These are phyloP conservation scores for Bombyx mandarina DNA, from an alignment of 1,140 invertebrate species.

Conservation along the genomic window DNA sequence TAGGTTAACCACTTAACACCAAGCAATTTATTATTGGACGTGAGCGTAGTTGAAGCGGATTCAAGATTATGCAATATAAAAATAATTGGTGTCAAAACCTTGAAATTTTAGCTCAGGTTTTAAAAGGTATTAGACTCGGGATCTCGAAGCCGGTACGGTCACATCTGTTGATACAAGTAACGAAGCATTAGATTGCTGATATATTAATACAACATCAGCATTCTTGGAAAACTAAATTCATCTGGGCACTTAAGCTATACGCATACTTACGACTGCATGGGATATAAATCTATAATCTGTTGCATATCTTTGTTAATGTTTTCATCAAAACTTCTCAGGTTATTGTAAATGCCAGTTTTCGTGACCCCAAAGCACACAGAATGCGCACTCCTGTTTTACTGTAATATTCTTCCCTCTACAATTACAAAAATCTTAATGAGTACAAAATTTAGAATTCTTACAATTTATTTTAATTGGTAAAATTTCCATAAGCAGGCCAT, in stretches of 20 bases:
- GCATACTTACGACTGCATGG: conserved; percentile 3
- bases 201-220: too few relatives aligned
- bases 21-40: too few relatives aligned
- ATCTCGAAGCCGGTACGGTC: too few relatives aligned
- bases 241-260: not conserved
- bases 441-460: not conserved
- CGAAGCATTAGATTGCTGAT: too few relatives aligned
- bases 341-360: conserved; percentile 26
- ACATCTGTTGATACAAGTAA: too few relatives aligned
- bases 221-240: not conserved
- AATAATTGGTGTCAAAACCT: too few relatives aligned
- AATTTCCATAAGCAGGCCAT: too few relatives aligned
- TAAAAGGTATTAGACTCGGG: too few relatives aligned
- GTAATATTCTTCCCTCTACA: conserved; percentile 34
- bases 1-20: too few relatives aligned
- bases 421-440: conserved; percentile 7
- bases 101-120: too few relatives aligned
- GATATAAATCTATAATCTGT: not conserved
- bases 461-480: not conserved
- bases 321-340: conserved; percentile 9
- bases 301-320: not conserved
- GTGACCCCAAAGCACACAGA: conserved; percentile 66
- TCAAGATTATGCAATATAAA: too few relatives aligned
- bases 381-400: conserved; percentile 68
- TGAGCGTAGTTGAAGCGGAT: too few relatives aligned